A percentile compares a stretch with the other conserved stretches of the same genome.
These are phyloP conservation scores for Arnoldichthys spilopterus DNA, from an alignment of 2,797 vertebrate species.

Conservation along the genomic window DNA sequence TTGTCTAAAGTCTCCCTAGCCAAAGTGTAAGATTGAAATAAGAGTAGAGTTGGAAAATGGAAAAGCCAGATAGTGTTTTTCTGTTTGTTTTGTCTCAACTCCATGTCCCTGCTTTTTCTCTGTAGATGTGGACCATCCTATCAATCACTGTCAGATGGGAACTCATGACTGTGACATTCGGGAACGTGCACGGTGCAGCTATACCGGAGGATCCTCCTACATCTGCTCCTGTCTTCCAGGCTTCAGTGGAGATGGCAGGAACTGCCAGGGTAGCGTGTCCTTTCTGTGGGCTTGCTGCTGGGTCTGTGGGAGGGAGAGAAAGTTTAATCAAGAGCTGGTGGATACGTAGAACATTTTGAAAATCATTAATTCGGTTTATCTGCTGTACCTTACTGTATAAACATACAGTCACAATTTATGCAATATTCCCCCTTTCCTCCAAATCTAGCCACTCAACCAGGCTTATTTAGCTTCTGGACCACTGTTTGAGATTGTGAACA, in stretches of 20 bases:
- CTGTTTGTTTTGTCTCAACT: background rate
- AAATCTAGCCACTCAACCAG: no score
- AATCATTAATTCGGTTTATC: background rate
- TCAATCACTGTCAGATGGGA: constrained; percentile 84
- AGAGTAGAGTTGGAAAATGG: no score
- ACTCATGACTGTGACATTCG: constrained; percentile 88
- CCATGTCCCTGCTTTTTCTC: constrained; percentile 10
- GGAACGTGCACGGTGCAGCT: constrained; percentile 85
- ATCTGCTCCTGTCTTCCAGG: constrained; percentile 88
- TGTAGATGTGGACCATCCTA: constrained; percentile 71
- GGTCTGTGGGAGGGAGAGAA: no score
- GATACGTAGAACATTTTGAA: background rate
- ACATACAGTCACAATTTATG: no score
- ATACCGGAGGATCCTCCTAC: constrained; percentile 82
- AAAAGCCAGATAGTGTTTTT: background rate
- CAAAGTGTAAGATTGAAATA: no score
- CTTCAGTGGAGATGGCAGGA: constrained; percentile 85
- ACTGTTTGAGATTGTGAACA: no score
- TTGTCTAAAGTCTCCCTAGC: no score
- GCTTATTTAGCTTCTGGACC: no score
- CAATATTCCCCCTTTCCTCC: no score
- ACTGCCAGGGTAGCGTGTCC: constrained; percentile 82
- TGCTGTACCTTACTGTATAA: no score
- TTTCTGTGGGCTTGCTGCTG: no score
- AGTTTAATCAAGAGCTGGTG: no score